Base-by-base conservation (phyloP, 2,888 invertebrate genomes). In the Subacronicta megacephala region DNA sequence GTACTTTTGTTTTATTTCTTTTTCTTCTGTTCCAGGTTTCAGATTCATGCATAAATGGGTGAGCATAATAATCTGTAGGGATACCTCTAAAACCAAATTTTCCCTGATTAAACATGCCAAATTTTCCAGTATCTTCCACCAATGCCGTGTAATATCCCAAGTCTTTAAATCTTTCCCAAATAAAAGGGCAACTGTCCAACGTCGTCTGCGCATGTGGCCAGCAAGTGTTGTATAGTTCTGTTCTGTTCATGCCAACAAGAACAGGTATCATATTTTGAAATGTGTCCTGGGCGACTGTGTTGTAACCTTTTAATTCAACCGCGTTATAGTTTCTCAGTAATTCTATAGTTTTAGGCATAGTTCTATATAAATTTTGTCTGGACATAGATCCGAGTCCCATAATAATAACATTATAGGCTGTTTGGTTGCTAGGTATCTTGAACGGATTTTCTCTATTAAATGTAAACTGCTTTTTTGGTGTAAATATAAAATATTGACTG, bases 271-370 rank as follows among this genome's bases (percentile, higher is more conserved):
- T 81, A 85, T 98, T 98, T 0, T 97, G 97, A 81, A 97, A 98
- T 0, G 98, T 98, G 82, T 98, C 98, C 7, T 98, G 97, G 0
- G 96, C 98, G 2, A 98, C 96, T 92, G 98, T 98, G 80, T 96
- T 98, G 85, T 97, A 98, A 0, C 98, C 98, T 64, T 96, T 85
- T 82, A 98, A 94, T 80, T 97, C 97, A 12, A 97, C 92, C 12
- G 96, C 96, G 0, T 94, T 93, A 26, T 96, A 83, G 2, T 95
- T 80, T 17, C 93, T 88, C 41, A 97, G 87, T 47, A 94, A 94
- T 7, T 89, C 75, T 15, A 94, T 87, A 0, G 97, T 97, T 64
- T 93, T 90, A 0, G 96, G 96, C 96, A 98, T 96, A 78, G 96
- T 96, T 12, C 98, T 95, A 54, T 96, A 95, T 67, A 98, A 96